Evolutionary conservation across 2,888 invertebrate genomes (phyloP), one percentile per base, ranked within the genome.

Genomic region (Cheilosia pagana): DNA sequence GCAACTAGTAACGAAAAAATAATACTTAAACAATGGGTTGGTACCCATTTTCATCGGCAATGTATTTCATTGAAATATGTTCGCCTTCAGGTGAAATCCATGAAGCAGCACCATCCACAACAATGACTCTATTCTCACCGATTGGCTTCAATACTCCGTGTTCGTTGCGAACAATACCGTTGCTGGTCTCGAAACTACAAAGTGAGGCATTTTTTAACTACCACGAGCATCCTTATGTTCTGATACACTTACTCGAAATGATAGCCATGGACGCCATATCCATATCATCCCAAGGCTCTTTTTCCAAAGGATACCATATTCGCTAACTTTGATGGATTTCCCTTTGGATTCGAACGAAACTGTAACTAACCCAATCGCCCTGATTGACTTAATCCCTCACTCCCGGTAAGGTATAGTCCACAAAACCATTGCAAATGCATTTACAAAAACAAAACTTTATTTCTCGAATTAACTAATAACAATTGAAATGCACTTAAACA

Each of bases 51-150:
- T 93, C 93, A 86, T 93, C 93, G 74, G 39, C 57, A 21, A n/a
- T 41, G 39, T 25, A 59, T 1, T 16, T 41, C 5, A 25, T 89
- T 43, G 91, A 91, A 87, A 92, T 92, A 68, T 90, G 90, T 76
- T 92, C 90, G 68, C 93, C 93, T 88, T 93, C 93, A 5, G 91
- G 93, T 3, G 93, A 94, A 0, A 92, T 91, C 92, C 94, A 95
- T 0, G 93, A 92, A 88, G 93, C 94, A 28, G 93, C 92, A 31
- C 95, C 95, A 21, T 92, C 92, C 0, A 95, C 93, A 19, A 93
- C 91, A 57, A 95, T 93, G 3, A 94, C 93, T 87, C 94, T 93
- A 43, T 88, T 88, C 8, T 89, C 89, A 3, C 92, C 90, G 16
- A 88, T 89, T 41, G 90, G 91, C 75, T 91, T 92, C 53, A 92